Conservation (phyloP, 2,797 vertebrate species). For the Arremon aurantiirostris region DNA sequence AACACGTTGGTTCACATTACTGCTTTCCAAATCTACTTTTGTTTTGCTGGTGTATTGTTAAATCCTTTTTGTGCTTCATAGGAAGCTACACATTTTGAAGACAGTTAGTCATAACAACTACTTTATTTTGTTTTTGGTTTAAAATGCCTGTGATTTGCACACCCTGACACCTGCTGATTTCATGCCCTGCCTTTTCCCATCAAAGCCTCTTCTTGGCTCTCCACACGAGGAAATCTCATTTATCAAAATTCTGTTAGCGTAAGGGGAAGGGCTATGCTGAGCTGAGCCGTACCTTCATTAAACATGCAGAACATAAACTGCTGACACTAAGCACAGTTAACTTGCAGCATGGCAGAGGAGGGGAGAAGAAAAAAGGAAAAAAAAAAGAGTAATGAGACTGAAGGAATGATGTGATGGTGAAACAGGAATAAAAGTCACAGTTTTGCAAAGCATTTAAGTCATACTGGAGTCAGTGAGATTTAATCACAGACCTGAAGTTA, state of each 20-base stretch:
- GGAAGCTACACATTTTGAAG: constrained; percentile 7
- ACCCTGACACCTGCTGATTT: constrained; percentile 62
- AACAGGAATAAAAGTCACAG: constrained; percentile 21
- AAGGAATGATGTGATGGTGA: background rate
- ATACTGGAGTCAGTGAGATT: constrained; percentile 12
- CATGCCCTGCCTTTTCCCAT: constrained; percentile 48
- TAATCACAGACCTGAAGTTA: constrained; percentile 54
- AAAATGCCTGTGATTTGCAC: constrained; percentile 38
- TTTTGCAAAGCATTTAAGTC: constrained; percentile 16
- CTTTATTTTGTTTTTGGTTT: constrained; percentile 34
- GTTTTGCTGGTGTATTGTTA: background rate
- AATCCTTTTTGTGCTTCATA: background rate
- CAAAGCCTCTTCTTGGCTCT: constrained; percentile 72
- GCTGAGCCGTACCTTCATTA: constrained; percentile 80
- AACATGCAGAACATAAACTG: constrained; percentile 90
- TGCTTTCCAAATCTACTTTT: background rate
- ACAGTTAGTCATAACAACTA: background rate
- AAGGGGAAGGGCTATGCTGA: constrained; percentile 70
- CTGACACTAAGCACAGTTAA: constrained; percentile 84
- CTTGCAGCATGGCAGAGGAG: constrained; percentile 21
- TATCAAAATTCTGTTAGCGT: constrained; percentile 82
- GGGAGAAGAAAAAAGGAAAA: fast-evolving
- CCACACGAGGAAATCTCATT: constrained; percentile 81
- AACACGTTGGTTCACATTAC: background rate
- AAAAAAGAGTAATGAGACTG: constrained; percentile 23